Conservation (phyloP, 2,888 invertebrate species). For the Flabesymbios commensalis region DNA sequence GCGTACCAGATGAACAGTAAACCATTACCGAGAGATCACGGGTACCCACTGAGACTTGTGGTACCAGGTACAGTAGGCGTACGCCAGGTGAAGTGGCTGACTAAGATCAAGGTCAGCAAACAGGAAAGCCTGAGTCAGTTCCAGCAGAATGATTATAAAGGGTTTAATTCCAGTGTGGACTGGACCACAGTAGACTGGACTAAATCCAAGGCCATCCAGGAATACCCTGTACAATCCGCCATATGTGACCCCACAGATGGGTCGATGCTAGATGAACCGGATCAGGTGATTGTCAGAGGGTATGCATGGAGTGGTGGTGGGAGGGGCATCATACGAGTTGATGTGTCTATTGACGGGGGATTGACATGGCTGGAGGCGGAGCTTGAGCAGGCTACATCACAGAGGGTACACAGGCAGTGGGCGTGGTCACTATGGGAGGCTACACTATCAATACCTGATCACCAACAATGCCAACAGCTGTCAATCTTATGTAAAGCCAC, state of each 20-base stretch:
- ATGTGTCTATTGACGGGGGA: conserved; percentile 83
- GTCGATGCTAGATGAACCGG: conserved; percentile 40
- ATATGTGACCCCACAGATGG: conserved; percentile 80
- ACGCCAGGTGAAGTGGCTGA: conserved; percentile 94
- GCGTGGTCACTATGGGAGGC: conserved; percentile 85
- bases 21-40: conserved; percentile 85
- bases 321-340: conserved; percentile 82
- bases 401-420: conserved; percentile 66
- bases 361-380: conserved; percentile 78
- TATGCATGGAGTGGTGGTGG: conserved; percentile 86
- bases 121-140: conserved; percentile 90
- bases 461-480: conserved; percentile 59
- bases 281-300: conserved; percentile 59
- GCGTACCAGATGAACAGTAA: conserved; percentile 96
- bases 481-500: conserved; percentile 91
- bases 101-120: conserved; percentile 76
- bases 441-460: conserved; percentile 67
- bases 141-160: conserved; percentile 95
- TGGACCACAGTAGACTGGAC: conserved; percentile 88
- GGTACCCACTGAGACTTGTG: conserved; percentile 83
- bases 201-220: conserved; percentile 81
- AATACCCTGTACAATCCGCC: conserved; percentile 84
- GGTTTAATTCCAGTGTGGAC: conserved; percentile 66
- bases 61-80: conserved; percentile 95
- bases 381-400: conserved; percentile 48